Base-by-base conservation (phyloP, 1,140 invertebrate genomes). In the Magallana ariakensis region DNA sequence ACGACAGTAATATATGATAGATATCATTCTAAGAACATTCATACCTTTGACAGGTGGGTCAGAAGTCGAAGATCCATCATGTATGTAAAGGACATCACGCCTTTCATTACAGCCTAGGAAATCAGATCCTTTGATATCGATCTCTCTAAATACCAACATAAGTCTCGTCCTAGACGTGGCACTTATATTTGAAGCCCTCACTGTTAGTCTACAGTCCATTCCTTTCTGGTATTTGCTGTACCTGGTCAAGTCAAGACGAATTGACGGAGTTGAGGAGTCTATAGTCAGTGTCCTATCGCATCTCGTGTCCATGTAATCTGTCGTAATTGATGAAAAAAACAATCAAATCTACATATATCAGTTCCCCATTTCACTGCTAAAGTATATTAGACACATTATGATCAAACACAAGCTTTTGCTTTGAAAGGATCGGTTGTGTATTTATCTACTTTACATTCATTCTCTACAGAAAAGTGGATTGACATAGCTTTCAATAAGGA, bases 101-200 rank as follows among this genome's bases (percentile, higher is more conserved):
- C 7, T 13, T 75, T 19, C 4, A 75, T 26, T 11, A 75, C 66
- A 75, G 22, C 10, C 22, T 6, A 16, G 10, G 0, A 55, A 54
- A n/a, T 19, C 46, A 13, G 10, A 55, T n/a, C 46, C 55, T n/a
- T 82, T 82, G 80, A 84, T 84, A 60, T 84, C 56, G 22, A 84
- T 8, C 26, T 84, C 33, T 1, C 56, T 60, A 33, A 84, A 60
- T 7, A 84, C 82, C 13, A 84, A 11, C 56, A 84, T 58, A 16
- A 84, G 33, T 19, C 82, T 16, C 0, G 55, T 84, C 4, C n/a
- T 0, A 9, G n/a, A 16, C 6, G 55, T 84, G 82, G 82, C n/a
- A 16, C 19, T 58, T n/a, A 19, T 13, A 15, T 26, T 58, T 7
- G 55, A 7, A 22, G 55, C 56, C 15, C 22, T 57, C 22, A 84